Evolutionary conservation across 2,888 invertebrate genomes (phyloP).

Genomic region (Ceraclea dissimilis): DNA sequence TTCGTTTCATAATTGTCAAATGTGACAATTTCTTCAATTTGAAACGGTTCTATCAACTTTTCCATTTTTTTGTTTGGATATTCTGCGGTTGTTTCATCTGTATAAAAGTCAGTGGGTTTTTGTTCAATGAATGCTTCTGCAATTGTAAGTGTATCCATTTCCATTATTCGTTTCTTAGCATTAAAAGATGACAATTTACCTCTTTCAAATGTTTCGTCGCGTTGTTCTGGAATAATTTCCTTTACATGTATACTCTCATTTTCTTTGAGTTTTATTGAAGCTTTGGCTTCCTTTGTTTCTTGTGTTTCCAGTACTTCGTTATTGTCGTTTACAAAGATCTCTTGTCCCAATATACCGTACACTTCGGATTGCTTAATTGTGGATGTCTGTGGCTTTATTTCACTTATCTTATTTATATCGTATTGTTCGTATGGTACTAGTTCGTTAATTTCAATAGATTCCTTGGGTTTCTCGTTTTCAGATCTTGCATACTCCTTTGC

Average conservation of each 20-base stretch:
- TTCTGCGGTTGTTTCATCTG: not conserved
- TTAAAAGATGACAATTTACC: not conserved
- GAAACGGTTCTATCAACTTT: constrained; percentile 16
- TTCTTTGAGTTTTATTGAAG: not conserved
- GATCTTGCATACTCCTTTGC: constrained; percentile 12
- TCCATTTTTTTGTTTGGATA: constrained; percentile 17
- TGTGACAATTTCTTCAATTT: constrained; percentile 13
- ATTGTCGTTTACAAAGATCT: not conserved
- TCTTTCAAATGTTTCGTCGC: not conserved
- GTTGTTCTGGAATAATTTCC: not conserved
- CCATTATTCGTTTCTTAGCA: constrained; percentile 16
- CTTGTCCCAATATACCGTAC: not conserved
- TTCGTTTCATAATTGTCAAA: constrained; percentile 11
- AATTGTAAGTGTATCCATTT: constrained; percentile 12
- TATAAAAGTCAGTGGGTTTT: not conserved
- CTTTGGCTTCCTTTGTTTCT: not conserved
- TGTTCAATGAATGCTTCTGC: constrained; percentile 4
- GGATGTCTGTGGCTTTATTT: not conserved
- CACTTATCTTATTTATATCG: not conserved
- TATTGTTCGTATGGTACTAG: not conserved
- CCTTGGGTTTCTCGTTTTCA: constrained; percentile 15
- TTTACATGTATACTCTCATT: not conserved
- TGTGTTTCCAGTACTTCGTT: not conserved
- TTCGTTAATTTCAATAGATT: constrained; percentile 16
- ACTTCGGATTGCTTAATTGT: not conserved